Evolutionary conservation across 2,113 vertebrate genomes (phyloP), one percentile per base, ranked within the genome.

Genomic region (Prietella phreatophila): DNA sequence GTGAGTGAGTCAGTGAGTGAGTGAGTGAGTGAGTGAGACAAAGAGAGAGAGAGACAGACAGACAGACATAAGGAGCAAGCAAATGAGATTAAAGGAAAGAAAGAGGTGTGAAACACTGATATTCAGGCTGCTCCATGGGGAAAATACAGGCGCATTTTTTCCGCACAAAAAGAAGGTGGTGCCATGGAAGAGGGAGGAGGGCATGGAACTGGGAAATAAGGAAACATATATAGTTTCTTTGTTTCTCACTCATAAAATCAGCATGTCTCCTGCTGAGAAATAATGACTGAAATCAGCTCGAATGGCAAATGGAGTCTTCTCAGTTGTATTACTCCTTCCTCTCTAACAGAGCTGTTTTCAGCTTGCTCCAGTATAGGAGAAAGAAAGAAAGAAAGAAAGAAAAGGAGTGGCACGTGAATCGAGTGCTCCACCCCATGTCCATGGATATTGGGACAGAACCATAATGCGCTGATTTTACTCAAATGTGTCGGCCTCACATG

Each of bases 401-500:
- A 47, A 85, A 83, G 65, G 14, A 55, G 13, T 25, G 84, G 89
- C 94, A 94, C 91, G 91, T 94, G 93, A 90, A 86, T 83, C 7
- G 30, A 81, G 87, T 88, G 86, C 58, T 61, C 90, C 65, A 22
- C 88, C 89, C 85, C 87, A 78, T 89, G 91, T 61, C 82, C 90
- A 90, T 91, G 90, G 93, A 92, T 92, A 94, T 91, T 93, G 91
- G 93, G 93, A 88, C 93, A 92, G 82, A 71, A 76, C 87, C 91
- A 92, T 91, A 90, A 88, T 89, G 82, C 92, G 92, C 85, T 69
- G 88, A 91, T 84, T 89, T 88, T 85, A 91, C 90, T 90, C 91
- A 92, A 94, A 94, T 93, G 93, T 85, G 88, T 88, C 91, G 80
- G 89, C 84, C 92, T 94, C 94, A 93, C 94, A 94, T 94, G 94